phyloP scores from a whole-genome alignment of 2,888 invertebrate species.

The Mechanitis messenoides region DNA sequence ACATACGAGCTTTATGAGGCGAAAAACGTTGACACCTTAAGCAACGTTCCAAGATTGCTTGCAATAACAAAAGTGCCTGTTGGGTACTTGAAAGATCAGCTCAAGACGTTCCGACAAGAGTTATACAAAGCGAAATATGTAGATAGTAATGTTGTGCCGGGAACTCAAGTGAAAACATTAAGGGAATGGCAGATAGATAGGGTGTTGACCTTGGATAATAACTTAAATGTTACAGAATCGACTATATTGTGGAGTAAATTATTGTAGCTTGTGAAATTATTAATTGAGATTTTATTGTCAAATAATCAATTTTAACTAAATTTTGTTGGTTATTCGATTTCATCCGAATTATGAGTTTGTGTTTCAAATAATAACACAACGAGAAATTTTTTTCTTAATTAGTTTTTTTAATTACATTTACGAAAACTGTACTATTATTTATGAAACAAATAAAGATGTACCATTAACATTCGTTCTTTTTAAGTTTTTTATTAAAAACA shows the following conservation, averaged over 20 bases:
- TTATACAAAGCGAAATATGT: slow-evolving; percentile 54
- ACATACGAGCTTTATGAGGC: slow-evolving; percentile 61
- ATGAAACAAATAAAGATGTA: too few relatives aligned
- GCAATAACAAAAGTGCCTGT: slow-evolving; percentile 61
- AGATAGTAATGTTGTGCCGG: slow-evolving; percentile 52
- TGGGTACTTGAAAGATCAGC: slow-evolving; percentile 55
- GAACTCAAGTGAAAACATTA: slow-evolving; percentile 54
- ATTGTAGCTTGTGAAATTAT: slow-evolving; percentile 14
- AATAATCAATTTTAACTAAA: too few relatives aligned
- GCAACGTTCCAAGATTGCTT: slow-evolving; percentile 47
- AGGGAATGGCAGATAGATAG: slow-evolving; percentile 65
- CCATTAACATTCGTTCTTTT: too few relatives aligned
- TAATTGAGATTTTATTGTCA: neutral
- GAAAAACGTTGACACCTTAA: slow-evolving; percentile 42
- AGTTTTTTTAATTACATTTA: too few relatives aligned
- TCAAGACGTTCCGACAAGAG: slow-evolving; percentile 49
- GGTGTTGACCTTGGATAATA: slow-evolving; percentile 37
- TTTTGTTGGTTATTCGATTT: too few relatives aligned
- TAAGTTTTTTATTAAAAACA: too few relatives aligned
- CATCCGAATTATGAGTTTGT: too few relatives aligned
- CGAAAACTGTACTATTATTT: too few relatives aligned
- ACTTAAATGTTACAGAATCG: slow-evolving; percentile 33
- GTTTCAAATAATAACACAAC: too few relatives aligned
- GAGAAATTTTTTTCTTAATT: too few relatives aligned
- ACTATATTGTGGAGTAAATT: slow-evolving; percentile 41